Conservation (phyloP, 2,113 vertebrate genomes). For the Cercopithecus mona region DNA sequence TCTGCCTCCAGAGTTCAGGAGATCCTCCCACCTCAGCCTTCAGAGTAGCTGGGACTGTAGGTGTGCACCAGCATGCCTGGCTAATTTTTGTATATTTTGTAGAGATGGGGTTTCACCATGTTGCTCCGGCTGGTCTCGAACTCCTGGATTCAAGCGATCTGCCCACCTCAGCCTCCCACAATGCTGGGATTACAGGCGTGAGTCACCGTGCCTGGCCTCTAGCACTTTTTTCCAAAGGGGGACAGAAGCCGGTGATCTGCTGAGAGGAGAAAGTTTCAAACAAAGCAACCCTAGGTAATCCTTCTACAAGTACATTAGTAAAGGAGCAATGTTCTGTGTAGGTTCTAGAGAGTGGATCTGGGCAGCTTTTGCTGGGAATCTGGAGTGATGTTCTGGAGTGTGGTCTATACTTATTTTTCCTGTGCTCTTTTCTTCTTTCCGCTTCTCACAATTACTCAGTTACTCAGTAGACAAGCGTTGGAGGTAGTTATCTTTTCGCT, state of each 20-base stretch:
- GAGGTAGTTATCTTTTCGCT: background rate
- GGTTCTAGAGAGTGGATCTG: background rate
- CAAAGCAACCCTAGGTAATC: background rate
- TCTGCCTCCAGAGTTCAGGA: no score
- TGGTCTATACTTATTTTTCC: background rate
- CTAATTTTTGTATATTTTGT: no score
- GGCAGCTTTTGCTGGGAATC: background rate
- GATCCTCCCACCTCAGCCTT: no score
- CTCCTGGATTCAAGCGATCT: no score
- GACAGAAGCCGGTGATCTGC: background rate
- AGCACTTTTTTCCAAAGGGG: background rate
- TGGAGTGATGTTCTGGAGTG: background rate
- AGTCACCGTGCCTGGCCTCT: no score
- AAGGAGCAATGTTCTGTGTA: background rate
- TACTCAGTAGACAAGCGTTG: background rate
- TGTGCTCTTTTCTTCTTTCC: background rate
- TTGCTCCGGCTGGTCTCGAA: no score
- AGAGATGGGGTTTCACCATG: no score
- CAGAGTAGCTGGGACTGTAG: no score
- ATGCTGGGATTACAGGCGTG: no score
- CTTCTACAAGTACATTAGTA: background rate
- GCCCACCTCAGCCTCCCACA: no score
- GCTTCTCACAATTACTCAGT: background rate
- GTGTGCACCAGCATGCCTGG: no score
- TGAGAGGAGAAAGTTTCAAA: conserved; percentile 15